phyloP scores from a whole-genome alignment of 1,140 invertebrate genomes.

The Drosophila arizonae region DNA sequence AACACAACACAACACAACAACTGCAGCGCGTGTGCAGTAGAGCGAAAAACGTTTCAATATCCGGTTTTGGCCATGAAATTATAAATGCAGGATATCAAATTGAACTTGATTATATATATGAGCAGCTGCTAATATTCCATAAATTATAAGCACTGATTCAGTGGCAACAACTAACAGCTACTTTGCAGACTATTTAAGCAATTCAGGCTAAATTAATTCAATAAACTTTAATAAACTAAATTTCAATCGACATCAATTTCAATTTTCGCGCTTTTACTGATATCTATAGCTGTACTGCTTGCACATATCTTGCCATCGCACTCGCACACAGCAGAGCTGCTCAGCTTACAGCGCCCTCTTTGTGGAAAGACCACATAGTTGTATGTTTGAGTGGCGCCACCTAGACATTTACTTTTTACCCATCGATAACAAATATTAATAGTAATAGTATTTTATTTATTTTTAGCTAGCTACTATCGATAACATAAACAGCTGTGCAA shows the following conservation, averaged over 20 bases:
- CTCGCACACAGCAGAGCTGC: slow-evolving; percentile 8
- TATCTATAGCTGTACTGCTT: slow-evolving; percentile 8
- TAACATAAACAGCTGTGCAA: slow-evolving; percentile 13
- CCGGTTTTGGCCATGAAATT: slow-evolving; percentile 19
- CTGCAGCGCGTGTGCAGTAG: neutral
- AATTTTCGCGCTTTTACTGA: neutral
- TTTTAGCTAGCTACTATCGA: neutral
- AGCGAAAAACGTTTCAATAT: slow-evolving; percentile 11
- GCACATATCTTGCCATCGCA: neutral
- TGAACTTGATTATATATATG: neutral
- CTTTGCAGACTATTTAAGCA: neutral
- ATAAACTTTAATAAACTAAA: slow-evolving; percentile 6
- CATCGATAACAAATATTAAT: neutral
- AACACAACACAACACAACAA: slow-evolving; percentile 3
- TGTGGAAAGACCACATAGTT: neutral
- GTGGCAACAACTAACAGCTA: slow-evolving; percentile 8
- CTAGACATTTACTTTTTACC: neutral
- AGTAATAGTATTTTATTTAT: neutral
- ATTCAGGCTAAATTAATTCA: neutral
- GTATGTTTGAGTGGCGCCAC: neutral
- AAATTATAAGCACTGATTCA: neutral
- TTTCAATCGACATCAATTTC: neutral
- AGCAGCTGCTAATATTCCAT: slow-evolving; percentile 1
- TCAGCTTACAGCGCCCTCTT: slow-evolving; percentile 7
- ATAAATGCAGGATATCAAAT: neutral